These are phyloP conservation scores for Eilema griseolum DNA, from an alignment of 2,888 invertebrate genomes.

Conservation along the genomic window DNA sequence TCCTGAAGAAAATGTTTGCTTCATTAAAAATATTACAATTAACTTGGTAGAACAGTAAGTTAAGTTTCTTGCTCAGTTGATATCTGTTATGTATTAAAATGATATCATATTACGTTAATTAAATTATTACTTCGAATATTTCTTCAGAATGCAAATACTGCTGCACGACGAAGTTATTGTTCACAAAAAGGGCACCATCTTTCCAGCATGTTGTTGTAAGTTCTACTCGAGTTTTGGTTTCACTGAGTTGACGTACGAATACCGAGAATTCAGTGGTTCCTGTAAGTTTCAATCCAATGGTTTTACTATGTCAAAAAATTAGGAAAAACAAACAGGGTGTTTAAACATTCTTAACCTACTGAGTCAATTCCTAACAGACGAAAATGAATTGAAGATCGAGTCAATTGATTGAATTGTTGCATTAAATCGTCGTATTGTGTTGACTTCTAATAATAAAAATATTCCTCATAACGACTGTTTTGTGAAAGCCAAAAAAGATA, in stretches of 20 bases:
- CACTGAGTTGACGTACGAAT: slow-evolving; percentile 75
- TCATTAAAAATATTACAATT: background rate
- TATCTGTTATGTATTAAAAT: too few relatives aligned
- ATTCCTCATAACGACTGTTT: too few relatives aligned
- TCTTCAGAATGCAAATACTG: slow-evolving; percentile 68
- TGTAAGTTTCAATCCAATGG: slow-evolving; percentile 39
- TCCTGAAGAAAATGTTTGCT: slow-evolving; percentile 59
- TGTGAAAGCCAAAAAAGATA: too few relatives aligned
- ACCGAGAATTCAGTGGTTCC: slow-evolving; percentile 72
- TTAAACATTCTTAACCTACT: too few relatives aligned
- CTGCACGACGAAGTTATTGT: slow-evolving; percentile 75
- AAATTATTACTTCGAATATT: slow-evolving; percentile 65
- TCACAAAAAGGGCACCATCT: slow-evolving; percentile 74
- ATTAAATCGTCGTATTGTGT: too few relatives aligned
- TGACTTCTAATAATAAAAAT: background rate
- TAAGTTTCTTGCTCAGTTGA: too few relatives aligned
- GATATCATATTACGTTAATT: too few relatives aligned
- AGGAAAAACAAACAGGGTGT: background rate
- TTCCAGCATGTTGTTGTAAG: slow-evolving; percentile 74
- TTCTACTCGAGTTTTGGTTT: slow-evolving; percentile 75
- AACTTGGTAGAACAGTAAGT: too few relatives aligned
- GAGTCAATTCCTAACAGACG: background rate
- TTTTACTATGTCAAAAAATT: background rate
- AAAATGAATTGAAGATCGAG: too few relatives aligned
- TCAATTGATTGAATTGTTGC: background rate